Evolutionary conservation across 1,140 invertebrate species (phyloP).

Genomic region (Heliconius eleuchia): DNA sequence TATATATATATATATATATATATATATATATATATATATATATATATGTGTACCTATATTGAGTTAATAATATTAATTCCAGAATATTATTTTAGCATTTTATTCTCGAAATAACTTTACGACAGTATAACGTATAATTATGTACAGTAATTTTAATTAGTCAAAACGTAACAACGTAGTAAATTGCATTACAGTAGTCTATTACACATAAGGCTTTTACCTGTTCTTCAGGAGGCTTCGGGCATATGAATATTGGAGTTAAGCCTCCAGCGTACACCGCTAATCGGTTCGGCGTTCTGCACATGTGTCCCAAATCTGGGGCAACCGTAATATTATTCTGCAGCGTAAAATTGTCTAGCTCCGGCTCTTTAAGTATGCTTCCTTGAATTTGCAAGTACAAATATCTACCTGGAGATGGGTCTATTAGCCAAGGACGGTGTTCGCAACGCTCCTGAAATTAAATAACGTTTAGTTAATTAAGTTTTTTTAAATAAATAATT

Average conservation of each 20-base stretch:
- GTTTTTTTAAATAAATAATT: no score
- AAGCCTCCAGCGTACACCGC: constrained; percentile 86
- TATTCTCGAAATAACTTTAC: no score
- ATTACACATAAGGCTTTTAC: constrained; percentile 39
- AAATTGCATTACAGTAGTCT: not conserved
- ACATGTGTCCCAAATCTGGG: constrained; percentile 81
- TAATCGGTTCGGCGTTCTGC: constrained; percentile 87
- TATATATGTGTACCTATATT: no score
- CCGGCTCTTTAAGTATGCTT: constrained; percentile 81
- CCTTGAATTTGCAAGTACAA: constrained; percentile 88
- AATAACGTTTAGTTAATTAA: not conserved
- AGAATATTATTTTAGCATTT: no score
- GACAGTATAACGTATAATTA: no score
- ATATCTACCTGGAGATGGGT: constrained; percentile 86
- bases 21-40: no score
- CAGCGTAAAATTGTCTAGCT: constrained; percentile 77
- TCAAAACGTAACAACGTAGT: not conserved
- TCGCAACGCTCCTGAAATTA: constrained; percentile 87
- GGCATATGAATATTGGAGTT: constrained; percentile 87
- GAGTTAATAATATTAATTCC: no score
- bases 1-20: no score
- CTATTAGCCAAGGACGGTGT: constrained; percentile 89
- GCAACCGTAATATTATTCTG: constrained; percentile 78
- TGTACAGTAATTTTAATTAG: not conserved
- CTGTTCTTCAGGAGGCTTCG: constrained; percentile 82